phyloP scores from a whole-genome alignment of 2,888 invertebrate species.

The Chamaedrilus cognettii region DNA sequence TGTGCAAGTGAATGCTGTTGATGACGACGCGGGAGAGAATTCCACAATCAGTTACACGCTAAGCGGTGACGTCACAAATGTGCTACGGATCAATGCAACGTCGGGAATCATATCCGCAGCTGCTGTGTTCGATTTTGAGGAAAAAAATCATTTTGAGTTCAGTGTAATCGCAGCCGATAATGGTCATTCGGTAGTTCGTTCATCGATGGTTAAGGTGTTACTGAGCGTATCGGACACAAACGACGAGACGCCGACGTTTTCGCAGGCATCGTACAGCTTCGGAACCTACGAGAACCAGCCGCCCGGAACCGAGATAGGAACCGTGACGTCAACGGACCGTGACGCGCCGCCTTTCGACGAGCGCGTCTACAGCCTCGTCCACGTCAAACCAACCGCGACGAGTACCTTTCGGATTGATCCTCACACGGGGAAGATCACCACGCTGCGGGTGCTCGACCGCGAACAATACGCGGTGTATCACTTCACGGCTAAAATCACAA shows the following conservation, averaged over 20 bases:
- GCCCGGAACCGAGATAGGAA: neutral
- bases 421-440: constrained; percentile 1
- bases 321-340: constrained; percentile 2
- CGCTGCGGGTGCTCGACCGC: constrained; percentile 3
- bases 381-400: no score
- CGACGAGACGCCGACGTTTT: constrained; percentile 13
- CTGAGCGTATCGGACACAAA: constrained; percentile 7
- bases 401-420: constrained; percentile 5
- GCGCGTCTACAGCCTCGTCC: constrained; percentile 17
- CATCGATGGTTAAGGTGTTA: neutral
- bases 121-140: constrained; percentile 4
- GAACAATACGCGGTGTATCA: neutral
- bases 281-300: constrained; percentile 4
- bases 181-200: neutral
- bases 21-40: constrained; percentile 4
- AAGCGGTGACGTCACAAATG: constrained; percentile 52
- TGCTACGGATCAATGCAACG: neutral
- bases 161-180: neutral
- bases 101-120: neutral
- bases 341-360: constrained; percentile 26
- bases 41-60: constrained; percentile 82
- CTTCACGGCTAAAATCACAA: constrained; percentile 1
- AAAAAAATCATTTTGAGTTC: neutral
- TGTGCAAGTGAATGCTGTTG: neutral
- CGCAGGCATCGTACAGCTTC: neutral